Base-by-base conservation (phyloP, 2,888 invertebrate genomes). In the Aelia acuminata region DNA sequence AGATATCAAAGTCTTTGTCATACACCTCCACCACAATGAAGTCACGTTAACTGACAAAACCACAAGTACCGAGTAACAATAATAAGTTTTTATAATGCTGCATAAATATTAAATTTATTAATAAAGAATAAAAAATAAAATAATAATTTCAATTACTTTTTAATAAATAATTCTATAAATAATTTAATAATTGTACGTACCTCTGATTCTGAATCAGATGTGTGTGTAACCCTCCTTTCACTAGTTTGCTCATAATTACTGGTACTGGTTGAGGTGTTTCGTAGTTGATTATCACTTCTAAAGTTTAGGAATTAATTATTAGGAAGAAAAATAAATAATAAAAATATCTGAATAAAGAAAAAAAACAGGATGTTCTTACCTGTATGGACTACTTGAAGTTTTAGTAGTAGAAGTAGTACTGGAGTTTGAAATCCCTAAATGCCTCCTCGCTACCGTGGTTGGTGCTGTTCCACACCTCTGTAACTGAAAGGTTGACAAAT, bases 401-500 rank as follows among this genome's bases (percentile, higher is more conserved):
- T 98, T 98, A 85, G 97, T 98, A 0, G 98, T 98, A 49, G 98
- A 98, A 0, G 98, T 98, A 0, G 98, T 98, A 89, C 98, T 98
- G 0, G 98, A 98, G 0, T 98, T 97, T 20, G 98, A 98, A 91
- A 98, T 98, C 50, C 98, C 98, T 90, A 98, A 96, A 92, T 97
- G 96, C 85, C 97, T 93, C 90, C 96, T 92, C 63, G 94, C 93
- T 47, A 94, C 94, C 63, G 95, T 94, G 91, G 94, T 94, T 89
- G 96, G 95, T 1, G 97, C 96, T 90, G 97, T 92, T 0, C 97
- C 96, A 4, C 97, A 97, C 90, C 97, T 95, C 95, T 94, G 91
- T 35, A 87, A 48, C 87, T 87, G 22, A 31, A 70, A 35, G 3
- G 8, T 70, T 20, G 20, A 26, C 13, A 13, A 3, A 13, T 57